Base-by-base conservation (phyloP, 2,797 vertebrate genomes). In the Otus scops region DNA sequence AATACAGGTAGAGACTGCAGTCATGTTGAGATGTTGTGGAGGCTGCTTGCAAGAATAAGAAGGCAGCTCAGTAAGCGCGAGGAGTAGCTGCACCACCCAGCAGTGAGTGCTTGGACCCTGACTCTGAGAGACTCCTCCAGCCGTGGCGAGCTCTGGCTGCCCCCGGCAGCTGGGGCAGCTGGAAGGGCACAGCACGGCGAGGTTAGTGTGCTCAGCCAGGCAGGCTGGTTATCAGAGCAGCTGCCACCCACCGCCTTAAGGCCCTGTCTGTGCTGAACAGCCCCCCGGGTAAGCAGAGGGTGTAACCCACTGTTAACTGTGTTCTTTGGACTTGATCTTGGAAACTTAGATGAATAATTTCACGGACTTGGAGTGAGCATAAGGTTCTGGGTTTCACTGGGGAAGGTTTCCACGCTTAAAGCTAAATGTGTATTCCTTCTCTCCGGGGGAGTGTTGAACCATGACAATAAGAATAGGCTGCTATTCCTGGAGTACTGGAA, bases 401-500 rank as follows among this genome's bases (percentile, higher is more conserved):
- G 51, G 74, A 69, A 22, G 59, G 43, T 64, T 79, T 63, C 47
- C 12, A 0, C 51, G 36, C 39, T 77, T 64, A 47, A 64, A 79
- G 67, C 47, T 34, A 77, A 80, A 15, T 20, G 27, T 36, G 50
- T 79, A 14, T 73, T 53, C 27, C 28, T 59, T 56, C 39, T 64
- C 71, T 65, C 39, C 59, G 38, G 53, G 68, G 50, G 50, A 83
- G 43, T n/a, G n/a, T 16, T 79, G 54, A 54, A 32, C 36, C 41
- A 6, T 30, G 68, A 23, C 56, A 63, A 75, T 61, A 59, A 64
- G 60, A 59, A 54, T 39, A 85, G 79, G 81, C 53, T 84, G 60
- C 63, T 93, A 79, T 85, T 85, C 89, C 77, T 79, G 85, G 81
- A 71, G 59, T 54, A 63, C 59, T 79, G 84, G 88, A 82, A 85